These are phyloP conservation scores for Actinemys pallida DNA, from an alignment of 2,113 vertebrate species.

Conservation along the genomic window DNA sequence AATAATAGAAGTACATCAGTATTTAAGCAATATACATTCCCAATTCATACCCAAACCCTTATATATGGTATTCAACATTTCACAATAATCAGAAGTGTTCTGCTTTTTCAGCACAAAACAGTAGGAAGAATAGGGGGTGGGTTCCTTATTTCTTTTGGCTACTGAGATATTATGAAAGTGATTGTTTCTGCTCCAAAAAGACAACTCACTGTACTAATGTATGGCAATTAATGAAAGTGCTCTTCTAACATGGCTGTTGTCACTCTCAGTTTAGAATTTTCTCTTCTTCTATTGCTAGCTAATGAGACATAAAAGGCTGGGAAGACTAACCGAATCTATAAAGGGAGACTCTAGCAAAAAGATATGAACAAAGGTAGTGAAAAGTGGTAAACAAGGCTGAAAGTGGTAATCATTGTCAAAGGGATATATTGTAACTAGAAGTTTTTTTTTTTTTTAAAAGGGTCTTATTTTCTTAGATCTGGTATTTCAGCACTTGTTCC, in stretches of 20 bases:
- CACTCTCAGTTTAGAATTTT: not conserved
- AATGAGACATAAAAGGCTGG: not conserved
- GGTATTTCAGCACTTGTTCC: not conserved
- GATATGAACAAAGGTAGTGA: not conserved
- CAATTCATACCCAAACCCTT: too few relatives aligned
- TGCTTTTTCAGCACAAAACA: too few relatives aligned
- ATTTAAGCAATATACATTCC: too few relatives aligned
- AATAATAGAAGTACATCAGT: too few relatives aligned
- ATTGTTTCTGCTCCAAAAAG: not conserved
- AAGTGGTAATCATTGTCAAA: not conserved
- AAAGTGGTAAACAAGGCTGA: not conserved
- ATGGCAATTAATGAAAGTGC: too few relatives aligned
- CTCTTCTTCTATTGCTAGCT: not conserved
- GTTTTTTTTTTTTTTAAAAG: not conserved
- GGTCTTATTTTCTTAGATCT: not conserved
- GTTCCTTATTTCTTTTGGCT: not conserved
- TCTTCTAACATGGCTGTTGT: too few relatives aligned
- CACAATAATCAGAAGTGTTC: too few relatives aligned
- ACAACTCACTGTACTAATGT: too few relatives aligned
- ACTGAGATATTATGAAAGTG: slow-evolving; percentile 17
- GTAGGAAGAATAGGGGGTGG: too few relatives aligned
- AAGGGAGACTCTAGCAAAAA: not conserved
- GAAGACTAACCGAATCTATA: not conserved
- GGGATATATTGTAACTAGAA: not conserved
- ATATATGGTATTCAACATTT: too few relatives aligned